These are phyloP conservation scores for Poeciliopsis turneri DNA, from an alignment of 2,797 vertebrate species.

Conservation along the genomic window DNA sequence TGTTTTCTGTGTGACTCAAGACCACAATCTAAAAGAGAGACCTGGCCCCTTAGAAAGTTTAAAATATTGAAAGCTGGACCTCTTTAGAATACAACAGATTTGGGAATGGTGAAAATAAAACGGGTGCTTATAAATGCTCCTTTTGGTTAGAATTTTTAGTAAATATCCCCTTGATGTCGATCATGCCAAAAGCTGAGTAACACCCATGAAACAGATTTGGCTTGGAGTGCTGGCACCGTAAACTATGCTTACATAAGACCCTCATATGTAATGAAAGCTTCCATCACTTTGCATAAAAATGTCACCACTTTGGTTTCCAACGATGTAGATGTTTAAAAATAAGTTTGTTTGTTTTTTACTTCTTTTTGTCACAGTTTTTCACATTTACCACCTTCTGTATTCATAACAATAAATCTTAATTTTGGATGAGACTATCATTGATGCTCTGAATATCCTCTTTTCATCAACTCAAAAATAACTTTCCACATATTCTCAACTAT, in stretches of 20 bases:
- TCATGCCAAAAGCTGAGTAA: constrained; percentile 66
- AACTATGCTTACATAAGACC: constrained; percentile 60
- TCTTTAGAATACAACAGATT: constrained; percentile 46
- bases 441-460: neutral
- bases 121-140: constrained; percentile 12
- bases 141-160: constrained; percentile 44
- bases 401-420: constrained; percentile 4
- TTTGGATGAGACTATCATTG: neutral
- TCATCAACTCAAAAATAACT: neutral
- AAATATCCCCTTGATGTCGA: constrained; percentile 48
- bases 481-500: neutral
- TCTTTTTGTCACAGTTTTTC: constrained; percentile 5
- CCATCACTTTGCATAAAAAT: constrained; percentile 27
- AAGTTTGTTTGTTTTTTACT: neutral
- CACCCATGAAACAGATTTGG: constrained; percentile 67
- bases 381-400: constrained; percentile 1
- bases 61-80: constrained; percentile 53
- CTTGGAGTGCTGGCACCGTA: constrained; percentile 56
- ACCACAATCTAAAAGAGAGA: constrained; percentile 52
- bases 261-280: constrained; percentile 50
- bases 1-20: constrained; percentile 54
- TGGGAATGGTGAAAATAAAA: constrained; percentile 43
- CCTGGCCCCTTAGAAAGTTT: constrained; percentile 59
- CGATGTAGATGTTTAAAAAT: constrained; percentile 10
- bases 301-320: constrained; percentile 26